These are phyloP conservation scores for Potamarius usumacintae DNA, from an alignment of 2,113 vertebrate genomes.

Conservation along the genomic window DNA sequence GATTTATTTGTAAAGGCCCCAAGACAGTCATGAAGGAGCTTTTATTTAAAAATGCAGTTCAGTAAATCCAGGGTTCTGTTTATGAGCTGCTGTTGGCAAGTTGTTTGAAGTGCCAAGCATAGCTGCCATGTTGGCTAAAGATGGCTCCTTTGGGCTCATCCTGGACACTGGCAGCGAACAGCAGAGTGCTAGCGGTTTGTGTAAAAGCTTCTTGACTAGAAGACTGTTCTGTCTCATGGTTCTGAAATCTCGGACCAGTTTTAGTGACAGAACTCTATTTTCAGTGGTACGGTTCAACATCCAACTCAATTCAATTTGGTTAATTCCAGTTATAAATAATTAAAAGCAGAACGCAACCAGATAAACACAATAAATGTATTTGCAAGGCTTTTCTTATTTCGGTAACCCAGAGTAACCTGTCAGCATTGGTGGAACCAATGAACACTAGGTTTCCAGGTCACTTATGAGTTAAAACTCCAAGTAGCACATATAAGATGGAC, in stretches of 20 bases:
- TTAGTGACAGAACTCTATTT: neutral
- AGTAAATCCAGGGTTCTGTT: slow-evolving; percentile 29
- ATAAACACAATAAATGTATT: neutral
- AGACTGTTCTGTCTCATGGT: no score
- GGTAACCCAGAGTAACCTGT: neutral
- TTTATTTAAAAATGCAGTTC: slow-evolving; percentile 44
- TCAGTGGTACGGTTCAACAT: neutral
- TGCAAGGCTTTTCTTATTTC: neutral
- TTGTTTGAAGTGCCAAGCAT: slow-evolving; percentile 19
- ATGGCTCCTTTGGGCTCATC: slow-evolving; percentile 36
- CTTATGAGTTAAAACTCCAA: neutral
- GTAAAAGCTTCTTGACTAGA: slow-evolving; percentile 10
- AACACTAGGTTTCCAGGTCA: neutral
- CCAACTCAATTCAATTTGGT: neutral
- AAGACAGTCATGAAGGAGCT: slow-evolving; percentile 20
- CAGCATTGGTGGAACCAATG: neutral
- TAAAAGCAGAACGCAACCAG: neutral
- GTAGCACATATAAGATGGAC: neutral
- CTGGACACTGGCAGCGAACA: slow-evolving; percentile 6
- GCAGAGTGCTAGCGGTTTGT: neutral
- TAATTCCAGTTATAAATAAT: neutral
- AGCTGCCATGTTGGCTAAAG: slow-evolving; percentile 22
- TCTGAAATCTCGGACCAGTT: neutral
- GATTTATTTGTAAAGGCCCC: slow-evolving; percentile 36
- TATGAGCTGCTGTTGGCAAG: slow-evolving; percentile 32